Evolutionary conservation across 2,888 invertebrate genomes (phyloP), one percentile per base, ranked within the genome.

Genomic region (Apamea crenata): DNA sequence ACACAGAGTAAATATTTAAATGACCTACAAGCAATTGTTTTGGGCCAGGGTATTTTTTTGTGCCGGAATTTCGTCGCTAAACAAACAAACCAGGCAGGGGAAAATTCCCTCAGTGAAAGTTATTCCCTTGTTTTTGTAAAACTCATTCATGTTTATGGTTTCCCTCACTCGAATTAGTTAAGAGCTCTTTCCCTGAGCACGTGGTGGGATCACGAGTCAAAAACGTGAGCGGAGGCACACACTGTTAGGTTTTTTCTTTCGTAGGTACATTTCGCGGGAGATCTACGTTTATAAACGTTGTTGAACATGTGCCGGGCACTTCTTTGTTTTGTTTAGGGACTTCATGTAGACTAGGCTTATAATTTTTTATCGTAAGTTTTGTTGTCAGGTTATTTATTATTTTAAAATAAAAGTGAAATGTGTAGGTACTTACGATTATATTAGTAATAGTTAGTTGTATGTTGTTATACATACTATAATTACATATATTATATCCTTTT

Each of bases 61-160:
- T 68, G 29, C 66, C 18, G 53, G n/a, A 47, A 69, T 78, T 83
- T 40, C 21, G 29, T 50, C 10, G 29, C 8, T 18, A 59, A 78
- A 56, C 21, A 66, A 56, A 47, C 50, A 77, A 21, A 78, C 16
- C 12, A n/a, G 29, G 16, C 16, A n/a, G 5, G 40, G 63, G 32
- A 44, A 78, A 81, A 50, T 66, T 78, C 18, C n/a, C n/a, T n/a
- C 36, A 0, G n/a, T 47, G 16, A 14, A 68, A 63, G 18, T 61
- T 50, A 40, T 16, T 2, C 40, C 7, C 16, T 67, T 77, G 21
- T 68, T 80, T 67, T 44, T 61, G n/a, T 36, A 36, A 56, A 40
- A 66, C 40, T 53, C 10, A 21, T 65, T 78, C 6, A 56, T 44
- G 29, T 53, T 59, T 44, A 79, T 44, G 84, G 59, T 66, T 84